phyloP scores from a whole-genome alignment of 1,140 invertebrate species.

The Aethina tumida region DNA sequence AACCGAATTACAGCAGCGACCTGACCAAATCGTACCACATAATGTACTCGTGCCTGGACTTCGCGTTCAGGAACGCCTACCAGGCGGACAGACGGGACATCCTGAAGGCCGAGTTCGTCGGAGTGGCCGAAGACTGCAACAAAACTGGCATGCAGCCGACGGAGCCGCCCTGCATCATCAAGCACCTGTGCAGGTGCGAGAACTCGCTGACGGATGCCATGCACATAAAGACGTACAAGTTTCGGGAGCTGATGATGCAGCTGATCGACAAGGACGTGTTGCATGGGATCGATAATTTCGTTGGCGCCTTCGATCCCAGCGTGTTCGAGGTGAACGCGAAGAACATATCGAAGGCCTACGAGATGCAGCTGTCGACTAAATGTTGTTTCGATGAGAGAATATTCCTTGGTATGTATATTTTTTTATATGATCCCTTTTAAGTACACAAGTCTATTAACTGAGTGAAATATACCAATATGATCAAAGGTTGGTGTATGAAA shows the following conservation, averaged over 20 bases:
- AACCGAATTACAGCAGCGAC: conserved; percentile 77
- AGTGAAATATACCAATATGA: conserved; percentile 1
- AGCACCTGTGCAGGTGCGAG: conserved; percentile 70
- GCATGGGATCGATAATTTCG: conserved; percentile 52
- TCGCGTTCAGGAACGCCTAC: conserved; percentile 80
- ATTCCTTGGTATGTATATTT: conserved; percentile 68
- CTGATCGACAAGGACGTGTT: conserved; percentile 71
- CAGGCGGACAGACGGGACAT: conserved; percentile 72
- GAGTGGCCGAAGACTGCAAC: conserved; percentile 56
- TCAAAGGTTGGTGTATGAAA: too few relatives aligned
- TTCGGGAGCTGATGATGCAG: conserved; percentile 67
- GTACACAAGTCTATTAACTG: conserved; percentile 4
- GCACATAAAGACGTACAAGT: conserved; percentile 82
- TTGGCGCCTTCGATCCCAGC: conserved; percentile 57
- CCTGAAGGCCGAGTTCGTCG: conserved; percentile 66
- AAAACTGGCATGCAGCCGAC: conserved; percentile 48
- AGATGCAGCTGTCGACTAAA: conserved; percentile 80
- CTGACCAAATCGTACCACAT: conserved; percentile 92
- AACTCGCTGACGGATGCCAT: conserved; percentile 75
- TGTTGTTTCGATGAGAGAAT: conserved; percentile 96
- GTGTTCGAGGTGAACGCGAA: conserved; percentile 75
- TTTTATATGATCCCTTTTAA: conserved; percentile 11
- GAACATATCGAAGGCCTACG: conserved; percentile 79
- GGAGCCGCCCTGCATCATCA: conserved; percentile 73
- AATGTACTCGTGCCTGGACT: conserved; percentile 81